Evolutionary conservation across 2,888 invertebrate genomes (phyloP).

Genomic region (Phrixothrix hirtus): DNA sequence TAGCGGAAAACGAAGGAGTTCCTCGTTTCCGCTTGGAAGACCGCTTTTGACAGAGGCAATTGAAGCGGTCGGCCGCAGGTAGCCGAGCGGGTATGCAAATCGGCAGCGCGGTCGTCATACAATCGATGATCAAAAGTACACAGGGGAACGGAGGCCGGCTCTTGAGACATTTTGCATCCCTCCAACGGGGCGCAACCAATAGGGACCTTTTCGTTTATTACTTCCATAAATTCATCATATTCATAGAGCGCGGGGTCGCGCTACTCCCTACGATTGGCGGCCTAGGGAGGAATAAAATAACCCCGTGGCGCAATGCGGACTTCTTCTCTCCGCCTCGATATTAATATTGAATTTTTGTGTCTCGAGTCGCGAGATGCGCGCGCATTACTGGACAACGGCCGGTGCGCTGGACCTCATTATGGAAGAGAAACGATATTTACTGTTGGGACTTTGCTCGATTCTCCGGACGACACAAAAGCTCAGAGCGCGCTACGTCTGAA

Average conservation of each 20-base stretch:
- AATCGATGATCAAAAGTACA: slow-evolving; percentile 38
- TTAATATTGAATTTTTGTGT: slow-evolving; percentile 81
- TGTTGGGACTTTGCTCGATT: slow-evolving; percentile 44
- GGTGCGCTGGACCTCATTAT: slow-evolving; percentile 42
- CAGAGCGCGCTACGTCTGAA: slow-evolving; percentile 48
- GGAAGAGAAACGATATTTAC: slow-evolving; percentile 53
- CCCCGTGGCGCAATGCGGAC: slow-evolving; percentile 61
- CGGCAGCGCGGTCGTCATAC: slow-evolving; percentile 33
- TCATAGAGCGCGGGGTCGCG: slow-evolving; percentile 52
- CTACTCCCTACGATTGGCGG: slow-evolving; percentile 60
- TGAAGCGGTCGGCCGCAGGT: slow-evolving; percentile 43
- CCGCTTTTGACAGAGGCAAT: slow-evolving; percentile 42
- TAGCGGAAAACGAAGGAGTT: slow-evolving; percentile 43
- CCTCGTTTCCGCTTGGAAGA: slow-evolving; percentile 44
- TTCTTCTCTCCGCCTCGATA: slow-evolving; percentile 71
- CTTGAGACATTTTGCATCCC: slow-evolving; percentile 54
- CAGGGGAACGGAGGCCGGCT: slow-evolving; percentile 38
- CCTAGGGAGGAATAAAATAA: slow-evolving; percentile 50
- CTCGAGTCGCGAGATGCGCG: slow-evolving; percentile 57
- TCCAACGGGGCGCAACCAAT: slow-evolving; percentile 64
- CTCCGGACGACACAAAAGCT: slow-evolving; percentile 38
- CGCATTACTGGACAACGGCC: slow-evolving; percentile 40
- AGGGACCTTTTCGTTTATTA: slow-evolving; percentile 71
- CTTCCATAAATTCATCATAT: slow-evolving; percentile 75
- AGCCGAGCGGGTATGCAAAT: slow-evolving; percentile 40